Base-by-base conservation (phyloP, 1,140 invertebrate genomes). In the Wasmannia auropunctata region DNA sequence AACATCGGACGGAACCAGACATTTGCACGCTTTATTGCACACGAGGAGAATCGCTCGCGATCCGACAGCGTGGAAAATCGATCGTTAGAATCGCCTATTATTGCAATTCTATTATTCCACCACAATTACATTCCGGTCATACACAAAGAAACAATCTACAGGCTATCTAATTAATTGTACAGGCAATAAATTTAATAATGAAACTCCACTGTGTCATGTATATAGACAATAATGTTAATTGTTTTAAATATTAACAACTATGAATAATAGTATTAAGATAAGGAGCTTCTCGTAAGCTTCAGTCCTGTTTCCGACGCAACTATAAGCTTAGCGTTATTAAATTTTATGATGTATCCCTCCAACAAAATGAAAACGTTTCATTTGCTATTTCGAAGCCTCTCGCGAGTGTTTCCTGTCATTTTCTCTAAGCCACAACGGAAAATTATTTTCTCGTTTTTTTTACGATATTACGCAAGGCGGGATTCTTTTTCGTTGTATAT, bases 11-110 rank as follows among this genome's bases (percentile, higher is more conserved):
- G 8, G 25, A 67, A 86, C 51, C 79, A 88, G 69, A 86, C 63
- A 75, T 72, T 75, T 79, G 60, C 74, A 88, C 88, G 88, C 60
- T 88, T 89, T 89, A 81, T 88, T 81, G 74, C 75, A 69, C 83
- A 83, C 11, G 25, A 16, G 51, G 51, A 46, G 79, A 83, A 58
- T 43, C 51, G 67, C n/a, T 83, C 37, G 79, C 67, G n/a, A 83
- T 83, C 79, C 25, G 67, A 83, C 79, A 37, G 51, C 25, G 79
- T 74, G 79, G 63, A 81, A 81, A 81, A 72, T 72, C 37, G 51
- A 83, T 74, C 67, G 51, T 83, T 74, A 46, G 37, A 74, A 56
- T 74, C 51, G 79, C 19, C 67, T 72, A n/a, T 79, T 65, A 81
- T 81, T 65, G 14, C 58, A 22, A 69, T 37, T 65, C 46, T 56